phyloP scores from a whole-genome alignment of 2,797 vertebrate genomes.

The Mionectes olivaceus region DNA sequence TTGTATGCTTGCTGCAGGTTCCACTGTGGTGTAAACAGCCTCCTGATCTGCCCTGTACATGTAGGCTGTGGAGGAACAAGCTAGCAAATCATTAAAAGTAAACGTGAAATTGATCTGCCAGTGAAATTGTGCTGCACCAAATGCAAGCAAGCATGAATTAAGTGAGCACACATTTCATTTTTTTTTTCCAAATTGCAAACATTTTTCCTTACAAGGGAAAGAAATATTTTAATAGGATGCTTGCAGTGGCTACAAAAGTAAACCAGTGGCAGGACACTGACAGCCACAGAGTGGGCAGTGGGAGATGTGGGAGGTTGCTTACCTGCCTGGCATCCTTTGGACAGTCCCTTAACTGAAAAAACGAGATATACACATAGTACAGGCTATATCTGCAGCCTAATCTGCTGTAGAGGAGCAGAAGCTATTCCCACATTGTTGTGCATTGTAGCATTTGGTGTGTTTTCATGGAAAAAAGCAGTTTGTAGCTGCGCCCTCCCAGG shows the following conservation, averaged over 20 bases:
- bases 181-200: background rate
- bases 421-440: background rate
- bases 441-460: background rate
- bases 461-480: background rate
- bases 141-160: background rate
- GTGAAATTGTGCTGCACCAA: background rate
- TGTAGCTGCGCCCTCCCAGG: background rate
- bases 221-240: background rate
- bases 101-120: background rate
- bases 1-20: background rate
- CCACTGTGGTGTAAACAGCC: background rate
- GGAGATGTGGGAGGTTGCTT: background rate
- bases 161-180: background rate
- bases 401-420: background rate
- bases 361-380: no score
- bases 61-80: background rate
- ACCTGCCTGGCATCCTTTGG: background rate
- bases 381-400: background rate
- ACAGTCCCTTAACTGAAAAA: background rate
- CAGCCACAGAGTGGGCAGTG: background rate
- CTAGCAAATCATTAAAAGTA: background rate
- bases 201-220: background rate
- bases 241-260: background rate
- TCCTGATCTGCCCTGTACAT: background rate
- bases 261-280: background rate